Evolutionary conservation across 2,888 invertebrate species (phyloP).

Genomic region (Caenorhabditis doughertyi): DNA sequence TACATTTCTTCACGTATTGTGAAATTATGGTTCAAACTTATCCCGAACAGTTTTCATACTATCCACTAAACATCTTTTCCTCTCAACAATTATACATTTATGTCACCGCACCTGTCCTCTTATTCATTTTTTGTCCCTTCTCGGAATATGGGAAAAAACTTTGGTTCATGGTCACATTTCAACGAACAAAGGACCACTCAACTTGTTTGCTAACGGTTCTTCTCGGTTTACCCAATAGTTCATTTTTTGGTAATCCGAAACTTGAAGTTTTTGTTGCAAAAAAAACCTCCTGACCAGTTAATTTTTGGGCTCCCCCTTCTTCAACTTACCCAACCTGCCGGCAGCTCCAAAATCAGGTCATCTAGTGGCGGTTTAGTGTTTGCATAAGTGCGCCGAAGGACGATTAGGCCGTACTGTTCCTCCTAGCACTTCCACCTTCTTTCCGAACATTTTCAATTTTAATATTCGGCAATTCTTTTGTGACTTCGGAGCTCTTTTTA

Average conservation of each 20-base stretch:
- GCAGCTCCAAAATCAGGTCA: slow-evolving; percentile 54
- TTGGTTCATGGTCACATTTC: slow-evolving; percentile 41
- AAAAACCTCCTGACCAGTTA: slow-evolving; percentile 17
- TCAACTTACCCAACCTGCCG: not conserved
- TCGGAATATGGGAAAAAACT: not conserved
- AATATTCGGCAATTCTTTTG: slow-evolving; percentile 21
- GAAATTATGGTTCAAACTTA: not conserved
- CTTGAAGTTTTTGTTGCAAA: slow-evolving; percentile 13
- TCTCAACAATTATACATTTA: slow-evolving; percentile 12
- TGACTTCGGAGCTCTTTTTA: not conserved
- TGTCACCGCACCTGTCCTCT: not conserved
- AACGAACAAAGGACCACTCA: slow-evolving; percentile 48
- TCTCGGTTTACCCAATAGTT: slow-evolving; percentile 9
- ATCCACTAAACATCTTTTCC: too few species aligned
- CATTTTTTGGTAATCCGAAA: slow-evolving; percentile 21
- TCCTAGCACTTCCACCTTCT: not conserved
- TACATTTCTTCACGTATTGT: not conserved
- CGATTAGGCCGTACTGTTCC: slow-evolving; percentile 62
- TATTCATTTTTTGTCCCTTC: not conserved
- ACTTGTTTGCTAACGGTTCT: slow-evolving; percentile 46
- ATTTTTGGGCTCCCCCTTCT: slow-evolving; percentile 2
- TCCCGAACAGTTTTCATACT: not conserved
- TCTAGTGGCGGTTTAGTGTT: slow-evolving; percentile 59
- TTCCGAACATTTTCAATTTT: slow-evolving; percentile 37
- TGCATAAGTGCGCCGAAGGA: slow-evolving; percentile 57